Base-by-base conservation (phyloP, 2,797 vertebrate genomes). In the Hylomyscus alleni region DNA sequence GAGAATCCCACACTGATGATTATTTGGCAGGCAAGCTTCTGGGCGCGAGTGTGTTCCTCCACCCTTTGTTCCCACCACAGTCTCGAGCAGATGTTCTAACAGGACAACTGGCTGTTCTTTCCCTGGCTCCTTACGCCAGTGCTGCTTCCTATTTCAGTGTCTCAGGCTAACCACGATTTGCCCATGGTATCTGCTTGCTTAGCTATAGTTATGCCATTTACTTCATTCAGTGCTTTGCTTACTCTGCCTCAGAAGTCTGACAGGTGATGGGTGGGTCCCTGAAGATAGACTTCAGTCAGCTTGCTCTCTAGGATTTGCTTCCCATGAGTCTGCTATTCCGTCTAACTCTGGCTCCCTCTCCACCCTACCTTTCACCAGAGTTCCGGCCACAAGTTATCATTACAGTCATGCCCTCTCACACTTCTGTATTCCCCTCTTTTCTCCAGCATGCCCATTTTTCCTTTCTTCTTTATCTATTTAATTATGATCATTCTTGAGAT, bases 11-110 rank as follows among this genome's bases (percentile, higher is more conserved):
- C 95, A 89, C 96, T 95, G 98, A 97, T 15, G 97, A 95, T 96
- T 93, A 94, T 97, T 98, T 98, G 98, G 98, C 98, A 98, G 82
- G 94, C 47, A 0, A 97, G 95, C 97, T 98, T 97, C 98, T 98
- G 98, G 98, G 95, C 97, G 97, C 97, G 97, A 98, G 97, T 97
- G 95, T 97, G 97, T 97, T 95, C 96, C 96, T 98, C 95, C 98
- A 96, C 94, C 95, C 94, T 98, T 95, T 95, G 96, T 96, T 98
- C 97, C 97, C 94, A 92, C 98, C 98, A 94, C 95, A 89, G 97
- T 95, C 93, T 95, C 91, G 96, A 97, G 94, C 98, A 98, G 98
- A 98, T 98, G 98, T 95, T 97, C 97, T 96, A 88, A 92, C 94
- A 75, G 92, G 96, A 81, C 97, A 40, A 88, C 76, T 72, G 54